Evolutionary conservation across 53 echinoderm and acorn worm genomes (phyloP).

Genomic region (Stichopus horrens): DNA sequence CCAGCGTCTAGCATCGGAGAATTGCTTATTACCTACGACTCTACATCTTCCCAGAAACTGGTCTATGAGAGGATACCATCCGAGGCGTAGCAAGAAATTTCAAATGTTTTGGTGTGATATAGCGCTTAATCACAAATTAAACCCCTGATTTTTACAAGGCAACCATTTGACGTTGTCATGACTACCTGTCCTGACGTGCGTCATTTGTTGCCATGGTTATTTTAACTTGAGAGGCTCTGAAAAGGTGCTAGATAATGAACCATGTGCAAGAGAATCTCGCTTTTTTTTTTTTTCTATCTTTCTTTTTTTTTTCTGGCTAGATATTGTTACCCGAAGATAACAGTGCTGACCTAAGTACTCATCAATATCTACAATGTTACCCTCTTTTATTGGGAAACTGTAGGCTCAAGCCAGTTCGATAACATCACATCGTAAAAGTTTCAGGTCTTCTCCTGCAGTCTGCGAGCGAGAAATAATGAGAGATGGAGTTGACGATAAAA

Average conservation of each 20-base stretch:
- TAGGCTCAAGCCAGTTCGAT: background rate
- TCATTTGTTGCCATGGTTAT: slow-evolving; percentile 37
- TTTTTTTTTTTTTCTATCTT: background rate
- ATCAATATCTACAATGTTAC: background rate
- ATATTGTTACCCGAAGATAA: background rate
- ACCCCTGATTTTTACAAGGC: slow-evolving; percentile 18
- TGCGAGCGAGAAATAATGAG: background rate
- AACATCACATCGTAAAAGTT: background rate
- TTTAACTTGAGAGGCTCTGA: slow-evolving; percentile 39
- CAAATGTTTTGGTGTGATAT: slow-evolving; percentile 6
- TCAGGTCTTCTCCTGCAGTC: background rate
- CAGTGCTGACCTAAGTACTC: background rate
- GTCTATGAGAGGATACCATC: background rate
- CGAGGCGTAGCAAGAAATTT: background rate
- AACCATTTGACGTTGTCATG: slow-evolving; percentile 31
- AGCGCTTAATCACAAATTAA: slow-evolving; percentile 8
- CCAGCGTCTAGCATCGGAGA: too few species aligned
- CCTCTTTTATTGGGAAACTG: background rate
- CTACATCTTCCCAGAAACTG: background rate
- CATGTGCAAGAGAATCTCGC: slow-evolving; percentile 7
- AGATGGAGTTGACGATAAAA: background rate
- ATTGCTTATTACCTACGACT: too few species aligned
- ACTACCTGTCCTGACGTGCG: slow-evolving; percentile 19
- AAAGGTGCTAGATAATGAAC: slow-evolving; percentile 31
- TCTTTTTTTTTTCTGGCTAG: background rate